Percentiles rank a stretch among this genome's conserved stretches.
Conservation (phyloP, 2,888 invertebrate genomes). For the Escarpia spicata region DNA sequence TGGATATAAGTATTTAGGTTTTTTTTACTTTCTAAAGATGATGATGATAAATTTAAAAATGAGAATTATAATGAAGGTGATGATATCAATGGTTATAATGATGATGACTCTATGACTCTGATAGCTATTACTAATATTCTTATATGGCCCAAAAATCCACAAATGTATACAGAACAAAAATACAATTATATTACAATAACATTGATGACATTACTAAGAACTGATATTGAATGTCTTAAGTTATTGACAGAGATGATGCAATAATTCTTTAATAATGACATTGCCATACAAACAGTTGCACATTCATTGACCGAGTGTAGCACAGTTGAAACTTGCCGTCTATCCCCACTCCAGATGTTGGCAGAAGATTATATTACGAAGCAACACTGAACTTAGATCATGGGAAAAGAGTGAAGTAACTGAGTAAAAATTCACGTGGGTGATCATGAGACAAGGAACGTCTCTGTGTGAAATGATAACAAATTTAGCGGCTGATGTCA, state of each 20-base stretch:
- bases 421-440: not conserved
- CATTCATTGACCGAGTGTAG: not conserved
- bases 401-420: not conserved
- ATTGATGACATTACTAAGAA: no score
- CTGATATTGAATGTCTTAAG: no score
- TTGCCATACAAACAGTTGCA: not conserved
- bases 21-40: no score
- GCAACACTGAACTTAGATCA: not conserved
- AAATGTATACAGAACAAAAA: no score
- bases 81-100: not conserved
- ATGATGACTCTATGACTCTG: not conserved
- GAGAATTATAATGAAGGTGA: not conserved
- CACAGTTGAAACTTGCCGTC: not conserved
- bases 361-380: no score
- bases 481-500: not conserved
- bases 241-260: no score
- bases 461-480: not conserved
- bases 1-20: no score
- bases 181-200: no score
- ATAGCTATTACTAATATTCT: not conserved
- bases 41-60: no score
- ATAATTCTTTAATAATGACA: not conserved
- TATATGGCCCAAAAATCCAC: no score
- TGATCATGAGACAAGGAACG: not conserved
- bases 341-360: not conserved